phyloP scores from a whole-genome alignment of 2,888 invertebrate genomes.

The Andrena minutula region DNA sequence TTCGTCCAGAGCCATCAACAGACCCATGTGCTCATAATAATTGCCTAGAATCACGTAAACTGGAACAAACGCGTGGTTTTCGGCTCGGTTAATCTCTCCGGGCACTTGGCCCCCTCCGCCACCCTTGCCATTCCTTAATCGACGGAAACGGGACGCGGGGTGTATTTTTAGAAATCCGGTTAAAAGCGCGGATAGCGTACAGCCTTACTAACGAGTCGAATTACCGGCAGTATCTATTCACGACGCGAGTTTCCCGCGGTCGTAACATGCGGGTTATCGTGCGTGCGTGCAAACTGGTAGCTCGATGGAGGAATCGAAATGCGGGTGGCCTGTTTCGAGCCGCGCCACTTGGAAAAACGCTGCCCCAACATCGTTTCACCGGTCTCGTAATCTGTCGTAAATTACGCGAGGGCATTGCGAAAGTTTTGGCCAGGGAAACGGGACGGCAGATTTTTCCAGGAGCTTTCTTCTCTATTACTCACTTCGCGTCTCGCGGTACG shows the following conservation, averaged over 20 bases:
- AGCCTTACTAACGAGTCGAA: slow-evolving; percentile 16
- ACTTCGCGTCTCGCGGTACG: slow-evolving; percentile 95
- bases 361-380: background rate
- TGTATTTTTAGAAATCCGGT: slow-evolving; percentile 39
- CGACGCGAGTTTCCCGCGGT: slow-evolving; percentile 43
- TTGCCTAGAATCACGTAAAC: slow-evolving; percentile 96
- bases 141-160: slow-evolving; percentile 2
- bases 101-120: background rate
- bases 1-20: slow-evolving; percentile 95
- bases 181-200: slow-evolving; percentile 33
- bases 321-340: slow-evolving; percentile 60
- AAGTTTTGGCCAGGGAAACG: background rate
- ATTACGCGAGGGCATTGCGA: background rate
- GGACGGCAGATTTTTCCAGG: background rate
- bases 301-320: slow-evolving; percentile 35
- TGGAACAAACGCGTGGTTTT: slow-evolving; percentile 83
- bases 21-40: slow-evolving; percentile 95
- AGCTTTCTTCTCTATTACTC: slow-evolving; percentile 83
- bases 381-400: background rate
- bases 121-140: background rate
- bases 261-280: slow-evolving; percentile 63
- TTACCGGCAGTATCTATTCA: slow-evolving; percentile 59
- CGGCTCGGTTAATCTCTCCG: background rate
- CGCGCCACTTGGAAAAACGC: background rate
- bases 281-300: background rate